Conservation (phyloP, 2,888 invertebrate species). For the Brenthis ino region DNA sequence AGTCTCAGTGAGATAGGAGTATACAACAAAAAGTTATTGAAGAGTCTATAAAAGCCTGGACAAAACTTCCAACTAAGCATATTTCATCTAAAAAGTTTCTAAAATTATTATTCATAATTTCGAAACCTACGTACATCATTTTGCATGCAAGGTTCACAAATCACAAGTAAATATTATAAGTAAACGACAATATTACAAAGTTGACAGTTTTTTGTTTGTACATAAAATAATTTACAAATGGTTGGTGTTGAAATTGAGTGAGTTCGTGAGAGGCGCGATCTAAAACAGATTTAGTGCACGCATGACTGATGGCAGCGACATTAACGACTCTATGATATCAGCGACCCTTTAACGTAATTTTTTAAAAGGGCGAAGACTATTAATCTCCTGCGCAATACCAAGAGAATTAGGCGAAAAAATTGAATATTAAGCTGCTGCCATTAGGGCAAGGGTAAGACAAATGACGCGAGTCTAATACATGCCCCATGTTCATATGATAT, state of each 20-base stretch:
- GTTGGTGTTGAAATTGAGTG: constrained; percentile 47
- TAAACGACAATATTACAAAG: background rate
- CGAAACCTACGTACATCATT: background rate
- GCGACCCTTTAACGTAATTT: constrained; percentile 67
- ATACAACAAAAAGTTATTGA: too few species aligned
- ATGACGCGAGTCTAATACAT: constrained; percentile 42
- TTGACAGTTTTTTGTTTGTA: constrained; percentile 13
- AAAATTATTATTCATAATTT: background rate
- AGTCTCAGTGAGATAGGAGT: too few species aligned
- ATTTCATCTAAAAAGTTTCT: too few species aligned
- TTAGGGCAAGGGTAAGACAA: constrained; percentile 51
- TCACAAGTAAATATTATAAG: background rate
- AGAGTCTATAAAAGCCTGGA: too few species aligned
- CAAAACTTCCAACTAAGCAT: too few species aligned
- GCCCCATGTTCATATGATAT: constrained; percentile 35
- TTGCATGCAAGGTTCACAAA: background rate
- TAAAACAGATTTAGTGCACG: constrained; percentile 61
- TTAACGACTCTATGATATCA: constrained; percentile 69
- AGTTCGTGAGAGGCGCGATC: constrained; percentile 45
- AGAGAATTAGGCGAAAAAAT: constrained; percentile 63
- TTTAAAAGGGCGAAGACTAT: constrained; percentile 67
- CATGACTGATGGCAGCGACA: constrained; percentile 68
- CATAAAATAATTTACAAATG: constrained; percentile 32
- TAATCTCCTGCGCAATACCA: constrained; percentile 57
- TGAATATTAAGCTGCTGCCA: constrained; percentile 58